Evolutionary conservation across 2,113 vertebrate genomes (phyloP).

Genomic region (Megalops atlanticus): DNA sequence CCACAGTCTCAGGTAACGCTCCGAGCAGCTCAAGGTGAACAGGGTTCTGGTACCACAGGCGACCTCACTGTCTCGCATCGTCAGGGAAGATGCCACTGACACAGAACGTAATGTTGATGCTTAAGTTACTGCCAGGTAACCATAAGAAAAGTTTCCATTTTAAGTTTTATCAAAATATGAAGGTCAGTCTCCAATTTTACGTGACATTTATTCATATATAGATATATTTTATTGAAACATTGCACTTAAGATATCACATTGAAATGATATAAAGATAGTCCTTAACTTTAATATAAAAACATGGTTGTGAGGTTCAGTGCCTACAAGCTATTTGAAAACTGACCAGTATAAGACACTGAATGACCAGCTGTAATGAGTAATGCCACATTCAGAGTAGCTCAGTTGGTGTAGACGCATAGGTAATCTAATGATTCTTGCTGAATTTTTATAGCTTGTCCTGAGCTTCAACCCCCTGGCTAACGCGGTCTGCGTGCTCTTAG

Average conservation of each 20-base stretch:
- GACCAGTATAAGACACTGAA: not conserved
- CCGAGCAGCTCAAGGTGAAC: not conserved
- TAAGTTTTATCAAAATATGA: not conserved
- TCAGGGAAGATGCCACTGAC: not conserved
- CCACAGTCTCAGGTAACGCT: conserved; percentile 32
- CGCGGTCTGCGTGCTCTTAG: conserved; percentile 69
- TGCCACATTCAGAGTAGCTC: not conserved
- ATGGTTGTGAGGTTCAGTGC: conserved; percentile 13
- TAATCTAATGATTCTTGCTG: not conserved
- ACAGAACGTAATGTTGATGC: not conserved
- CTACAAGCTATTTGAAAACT: not conserved
- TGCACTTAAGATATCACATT: no score
- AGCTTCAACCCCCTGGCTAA: not conserved
- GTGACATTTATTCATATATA: no score
- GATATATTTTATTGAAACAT: no score
- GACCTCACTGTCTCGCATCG: not conserved
- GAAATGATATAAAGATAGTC: not conserved
- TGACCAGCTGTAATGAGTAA: not conserved
- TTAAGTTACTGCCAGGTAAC: conserved; percentile 17
- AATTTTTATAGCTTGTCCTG: not conserved
- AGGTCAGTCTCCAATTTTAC: not conserved
- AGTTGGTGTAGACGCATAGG: not conserved
- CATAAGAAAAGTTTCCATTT: conserved; percentile 17
- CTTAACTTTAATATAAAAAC: not conserved
- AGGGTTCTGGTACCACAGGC: conserved; percentile 14